phyloP scores from a whole-genome alignment of 2,888 invertebrate species.

The Hermaeophaga mercurialis region DNA sequence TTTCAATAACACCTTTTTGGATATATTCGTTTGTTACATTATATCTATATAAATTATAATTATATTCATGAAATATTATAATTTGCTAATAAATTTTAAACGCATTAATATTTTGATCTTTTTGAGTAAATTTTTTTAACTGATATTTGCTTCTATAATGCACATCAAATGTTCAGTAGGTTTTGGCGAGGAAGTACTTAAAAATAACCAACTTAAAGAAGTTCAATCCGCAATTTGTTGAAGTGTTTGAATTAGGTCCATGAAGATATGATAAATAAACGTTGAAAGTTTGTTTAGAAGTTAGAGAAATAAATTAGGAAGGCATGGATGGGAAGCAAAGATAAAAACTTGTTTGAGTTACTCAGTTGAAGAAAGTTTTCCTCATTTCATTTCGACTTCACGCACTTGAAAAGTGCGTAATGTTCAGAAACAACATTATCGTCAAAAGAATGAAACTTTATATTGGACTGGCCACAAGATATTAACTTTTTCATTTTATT shows the following conservation, averaged over 20 bases:
- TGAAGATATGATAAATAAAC: slow-evolving; percentile 29
- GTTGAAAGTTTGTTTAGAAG: slow-evolving; percentile 31
- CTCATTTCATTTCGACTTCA: slow-evolving; percentile 21
- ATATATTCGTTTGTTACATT: too few relatives aligned
- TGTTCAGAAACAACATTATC: slow-evolving; percentile 24
- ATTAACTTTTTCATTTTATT: slow-evolving; percentile 18
- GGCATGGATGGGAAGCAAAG: slow-evolving; percentile 24
- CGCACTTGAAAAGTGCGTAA: slow-evolving; percentile 27
- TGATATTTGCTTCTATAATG: too few relatives aligned
- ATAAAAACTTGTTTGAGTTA: slow-evolving; percentile 30
- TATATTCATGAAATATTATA: too few relatives aligned
- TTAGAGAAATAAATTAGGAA: slow-evolving; percentile 27
- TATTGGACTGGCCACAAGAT: slow-evolving; percentile 12
- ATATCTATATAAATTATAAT: too few relatives aligned
- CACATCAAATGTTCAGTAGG: too few relatives aligned
- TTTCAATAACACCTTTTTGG: too few relatives aligned
- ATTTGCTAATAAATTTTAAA: too few relatives aligned
- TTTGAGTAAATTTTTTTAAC: too few relatives aligned
- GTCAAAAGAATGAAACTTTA: slow-evolving; percentile 17
- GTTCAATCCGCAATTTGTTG: slow-evolving; percentile 18
- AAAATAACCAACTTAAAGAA: slow-evolving; percentile 1
- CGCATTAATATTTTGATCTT: too few relatives aligned
- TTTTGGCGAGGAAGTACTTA: not conserved
- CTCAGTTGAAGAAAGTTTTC: slow-evolving; percentile 26
- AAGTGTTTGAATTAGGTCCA: slow-evolving; percentile 29